A percentile compares a stretch with the other conserved stretches of the same genome.
phyloP scores from a whole-genome alignment of 2,113 vertebrate species.

The Arvicanthis niloticus region DNA sequence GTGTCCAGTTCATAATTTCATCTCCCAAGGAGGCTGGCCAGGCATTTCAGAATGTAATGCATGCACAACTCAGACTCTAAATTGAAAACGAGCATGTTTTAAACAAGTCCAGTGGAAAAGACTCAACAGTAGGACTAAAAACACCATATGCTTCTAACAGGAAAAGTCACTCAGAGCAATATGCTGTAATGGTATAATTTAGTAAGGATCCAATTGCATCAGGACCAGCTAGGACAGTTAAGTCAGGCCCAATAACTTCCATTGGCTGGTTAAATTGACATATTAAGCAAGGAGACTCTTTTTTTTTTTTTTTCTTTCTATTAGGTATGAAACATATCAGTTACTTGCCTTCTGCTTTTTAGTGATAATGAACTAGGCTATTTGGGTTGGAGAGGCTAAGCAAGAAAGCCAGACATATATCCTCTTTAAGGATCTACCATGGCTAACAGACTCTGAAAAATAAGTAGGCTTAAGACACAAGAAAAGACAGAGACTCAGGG shows the following conservation, averaged over 20 bases:
- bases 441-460: neutral
- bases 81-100: conserved; percentile 86
- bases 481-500: neutral
- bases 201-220: conserved; percentile 85
- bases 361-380: conserved; percentile 37
- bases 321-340: conserved; percentile 81
- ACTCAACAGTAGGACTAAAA: conserved; percentile 87
- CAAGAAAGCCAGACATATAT: neutral
- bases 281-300: conserved; percentile 79
- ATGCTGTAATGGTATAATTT: conserved; percentile 86
- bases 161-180: conserved; percentile 85
- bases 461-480: neutral
- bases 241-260: conserved; percentile 76
- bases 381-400: neutral
- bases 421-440: neutral
- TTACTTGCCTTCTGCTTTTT: conserved; percentile 40
- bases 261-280: conserved; percentile 81
- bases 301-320: conserved; percentile 78
- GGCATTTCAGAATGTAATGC: conserved; percentile 83
- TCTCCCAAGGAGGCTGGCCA: conserved; percentile 81
- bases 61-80: conserved; percentile 80
- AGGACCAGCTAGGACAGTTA: conserved; percentile 83
- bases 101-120: conserved; percentile 88
- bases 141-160: conserved; percentile 86
- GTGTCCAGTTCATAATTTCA: conserved; percentile 69